Base-by-base conservation (phyloP, 2,797 vertebrate species). In the Brachyrhaphis roseni region DNA sequence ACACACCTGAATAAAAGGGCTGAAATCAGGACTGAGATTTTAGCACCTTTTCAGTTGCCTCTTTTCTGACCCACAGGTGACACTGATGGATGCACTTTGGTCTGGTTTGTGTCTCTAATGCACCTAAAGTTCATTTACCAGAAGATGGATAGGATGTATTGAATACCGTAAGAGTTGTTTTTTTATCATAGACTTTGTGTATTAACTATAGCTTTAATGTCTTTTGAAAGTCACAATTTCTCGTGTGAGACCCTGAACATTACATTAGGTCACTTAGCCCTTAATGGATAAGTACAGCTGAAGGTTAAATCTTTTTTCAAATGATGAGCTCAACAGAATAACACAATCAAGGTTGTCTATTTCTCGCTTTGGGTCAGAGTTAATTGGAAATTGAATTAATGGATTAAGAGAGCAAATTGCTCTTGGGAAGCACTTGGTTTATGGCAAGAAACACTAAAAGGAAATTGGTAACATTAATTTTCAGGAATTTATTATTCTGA, bases 391-490 rank as follows among this genome's bases (percentile, higher is more conserved):
- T 71, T 43, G 78, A 83, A 70, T 64, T 4, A 80, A 76, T 28
- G 46, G 5, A 78, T 47, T 74, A n/a, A 81, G 8, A 77, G n/a
- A 76, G 72, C 74, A 73, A 41, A 78, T 82, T 82, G 75, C 77
- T 82, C 55, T 51, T 45, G 53, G 20, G 47, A 31, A 64, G 57
- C 20, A 62, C 15, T 75, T 12, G 39, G 51, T 64, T 75, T 18
- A 82, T 76, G 11, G 5, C 31, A 43, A 79, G 16, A 73, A 64
- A 53, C 0, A 8, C 46, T 73, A 36, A 59, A 70, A 13, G 71
- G 62, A 68, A 78, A 72, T 64, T 77, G 28, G 18, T 28, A 62
- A 64, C 74, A 64, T 70, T 80, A 3, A 45, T 62, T 49, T 66
- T 34, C 59, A 76, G 39, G 4, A 57, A 75, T 82, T 49, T 64